phyloP scores from a whole-genome alignment of 2,888 invertebrate species.

The Conchocele bisecta region DNA sequence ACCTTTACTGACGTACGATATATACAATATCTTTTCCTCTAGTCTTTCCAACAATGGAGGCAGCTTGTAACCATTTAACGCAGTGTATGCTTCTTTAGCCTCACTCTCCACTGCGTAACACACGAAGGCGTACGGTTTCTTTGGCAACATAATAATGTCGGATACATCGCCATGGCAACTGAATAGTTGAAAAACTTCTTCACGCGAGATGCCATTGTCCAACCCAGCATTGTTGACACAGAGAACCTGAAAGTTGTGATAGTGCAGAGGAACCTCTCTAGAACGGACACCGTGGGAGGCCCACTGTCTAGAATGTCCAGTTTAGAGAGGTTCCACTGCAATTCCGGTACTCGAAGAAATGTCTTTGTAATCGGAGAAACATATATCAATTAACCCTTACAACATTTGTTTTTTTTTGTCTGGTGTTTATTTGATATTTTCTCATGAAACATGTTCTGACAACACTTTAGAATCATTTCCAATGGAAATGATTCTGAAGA shows the following conservation, averaged over 20 bases:
- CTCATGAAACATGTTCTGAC: no score
- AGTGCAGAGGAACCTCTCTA: no score
- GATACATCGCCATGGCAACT: slow-evolving; percentile 85
- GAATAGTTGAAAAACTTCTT: slow-evolving; percentile 86
- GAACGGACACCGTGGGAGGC: no score
- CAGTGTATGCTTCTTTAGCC: slow-evolving; percentile 77
- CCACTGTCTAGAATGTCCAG: no score
- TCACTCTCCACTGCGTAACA: slow-evolving; percentile 85
- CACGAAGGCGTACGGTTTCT: slow-evolving; percentile 92
- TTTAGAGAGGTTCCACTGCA: no score
- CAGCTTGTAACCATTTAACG: slow-evolving; percentile 66
- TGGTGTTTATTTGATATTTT: no score
- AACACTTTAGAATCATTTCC: no score
- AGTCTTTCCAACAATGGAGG: slow-evolving; percentile 82
- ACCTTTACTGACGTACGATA: slow-evolving; percentile 87
- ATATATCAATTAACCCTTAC: no score
- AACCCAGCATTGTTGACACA: slow-evolving; percentile 94
- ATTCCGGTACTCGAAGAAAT: no score
- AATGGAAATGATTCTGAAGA: no score
- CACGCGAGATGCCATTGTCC: slow-evolving; percentile 90
- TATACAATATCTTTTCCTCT: slow-evolving; percentile 84
- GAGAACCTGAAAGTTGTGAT: slow-evolving; percentile 88
- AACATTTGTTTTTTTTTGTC: no score
- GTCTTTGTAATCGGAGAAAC: no score
- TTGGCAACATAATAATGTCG: slow-evolving; percentile 88